These are phyloP conservation scores for Vanessa tameamea DNA, from an alignment of 1,140 invertebrate species.

Conservation along the genomic window DNA sequence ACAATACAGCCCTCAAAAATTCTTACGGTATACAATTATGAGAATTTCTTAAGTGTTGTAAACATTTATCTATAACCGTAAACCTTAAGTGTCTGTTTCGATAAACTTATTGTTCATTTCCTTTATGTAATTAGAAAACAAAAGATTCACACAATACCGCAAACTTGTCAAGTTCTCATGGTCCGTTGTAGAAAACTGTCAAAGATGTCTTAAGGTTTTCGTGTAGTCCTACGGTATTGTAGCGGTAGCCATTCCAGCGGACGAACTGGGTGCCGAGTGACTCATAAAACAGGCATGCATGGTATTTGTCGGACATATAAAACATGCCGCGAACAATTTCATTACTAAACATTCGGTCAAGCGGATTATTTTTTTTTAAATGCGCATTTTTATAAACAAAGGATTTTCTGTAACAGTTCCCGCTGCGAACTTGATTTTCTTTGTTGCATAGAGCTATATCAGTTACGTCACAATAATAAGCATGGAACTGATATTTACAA, in stretches of 20 bases:
- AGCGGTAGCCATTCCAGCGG: conserved; percentile 18
- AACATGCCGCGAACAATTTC: conserved; percentile 39
- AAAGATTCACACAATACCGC: conserved; percentile 14
- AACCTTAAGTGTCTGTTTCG: conserved; percentile 6
- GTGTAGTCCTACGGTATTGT: conserved; percentile 10
- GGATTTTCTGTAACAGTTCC: conserved; percentile 41
- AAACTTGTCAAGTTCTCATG: conserved; percentile 23
- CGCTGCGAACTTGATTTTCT: conserved; percentile 59
- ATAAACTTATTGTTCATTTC: conserved; percentile 3
- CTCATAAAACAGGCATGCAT: conserved; percentile 55
- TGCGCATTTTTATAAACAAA: conserved; percentile 47
- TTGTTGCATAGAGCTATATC: conserved; percentile 67
- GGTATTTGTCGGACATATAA: conserved; percentile 63
- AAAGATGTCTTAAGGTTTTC: conserved; percentile 23
- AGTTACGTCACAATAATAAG: conserved; percentile 75
- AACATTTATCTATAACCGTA: not conserved
- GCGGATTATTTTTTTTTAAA: not conserved
- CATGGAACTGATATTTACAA: conserved; percentile 73
- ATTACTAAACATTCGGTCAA: conserved; percentile 1
- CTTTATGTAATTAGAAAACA: conserved; percentile 12
- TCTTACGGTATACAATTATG: conserved; percentile 15
- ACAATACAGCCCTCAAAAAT: conserved; percentile 25
- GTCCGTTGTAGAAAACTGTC: conserved; percentile 12
- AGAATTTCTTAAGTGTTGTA: conserved; percentile 13
- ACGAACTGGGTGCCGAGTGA: conserved; percentile 51